Percentiles rank a stretch among this genome's conserved stretches.
These are phyloP conservation scores for Gavia stellata DNA, from an alignment of 2,113 vertebrate genomes.

Conservation along the genomic window DNA sequence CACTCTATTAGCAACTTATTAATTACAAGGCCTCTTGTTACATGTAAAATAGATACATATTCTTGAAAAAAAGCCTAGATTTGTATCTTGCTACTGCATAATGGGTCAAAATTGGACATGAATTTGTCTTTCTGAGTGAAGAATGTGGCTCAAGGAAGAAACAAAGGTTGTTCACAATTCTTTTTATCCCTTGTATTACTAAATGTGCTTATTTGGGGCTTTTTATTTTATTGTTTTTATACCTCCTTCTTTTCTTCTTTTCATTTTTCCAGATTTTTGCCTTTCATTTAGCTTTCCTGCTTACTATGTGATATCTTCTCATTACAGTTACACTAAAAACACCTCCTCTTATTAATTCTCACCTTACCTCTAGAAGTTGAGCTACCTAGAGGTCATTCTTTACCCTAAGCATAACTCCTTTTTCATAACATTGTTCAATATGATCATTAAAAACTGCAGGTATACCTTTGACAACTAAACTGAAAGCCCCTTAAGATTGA, in stretches of 20 bases:
- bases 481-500: not conserved
- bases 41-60: accelerated
- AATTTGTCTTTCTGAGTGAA: not conserved
- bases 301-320: not conserved
- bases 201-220: not conserved
- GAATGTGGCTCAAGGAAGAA: not conserved
- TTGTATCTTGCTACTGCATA: not conserved
- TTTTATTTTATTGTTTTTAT: not conserved
- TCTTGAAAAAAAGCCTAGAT: not conserved
- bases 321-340: not conserved
- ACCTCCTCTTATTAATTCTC: not conserved
- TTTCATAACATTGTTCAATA: not conserved
- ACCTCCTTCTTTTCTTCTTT: not conserved
- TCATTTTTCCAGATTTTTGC: not conserved
- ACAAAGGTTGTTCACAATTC: not conserved
- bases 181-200: not conserved
- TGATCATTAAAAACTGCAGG: not conserved
- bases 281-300: not conserved
- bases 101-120: not conserved
- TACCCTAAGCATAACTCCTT: not conserved
- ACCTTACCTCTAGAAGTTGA: not conserved
- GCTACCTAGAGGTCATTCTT: not conserved
- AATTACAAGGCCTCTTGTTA: not conserved
- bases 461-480: not conserved
- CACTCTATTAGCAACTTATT: not conserved